phyloP scores from a whole-genome alignment of 2,888 invertebrate genomes.

The Danaus chrysippus region DNA sequence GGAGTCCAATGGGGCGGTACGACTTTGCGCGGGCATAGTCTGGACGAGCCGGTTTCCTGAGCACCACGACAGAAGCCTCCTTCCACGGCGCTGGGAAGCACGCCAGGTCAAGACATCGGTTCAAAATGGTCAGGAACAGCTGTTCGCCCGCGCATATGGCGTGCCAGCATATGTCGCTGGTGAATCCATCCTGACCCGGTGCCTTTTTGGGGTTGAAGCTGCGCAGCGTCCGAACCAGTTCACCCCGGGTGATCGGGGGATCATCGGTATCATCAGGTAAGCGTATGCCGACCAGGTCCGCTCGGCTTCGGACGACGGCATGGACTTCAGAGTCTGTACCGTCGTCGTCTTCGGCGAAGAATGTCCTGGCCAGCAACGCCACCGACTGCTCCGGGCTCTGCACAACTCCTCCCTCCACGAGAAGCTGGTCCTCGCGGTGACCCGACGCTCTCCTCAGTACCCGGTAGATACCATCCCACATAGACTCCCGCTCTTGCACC shows the following conservation, averaged over 20 bases:
- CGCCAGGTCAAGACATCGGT: too few relatives aligned
- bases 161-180: neutral
- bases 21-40: neutral
- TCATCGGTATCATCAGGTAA: neutral
- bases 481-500: constrained; percentile 23
- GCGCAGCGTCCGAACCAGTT: neutral
- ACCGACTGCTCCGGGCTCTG: neutral
- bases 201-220: neutral
- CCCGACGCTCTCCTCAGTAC: constrained; percentile 15
- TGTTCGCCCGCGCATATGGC: neutral
- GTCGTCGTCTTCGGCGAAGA: too few relatives aligned
- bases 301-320: too few relatives aligned
- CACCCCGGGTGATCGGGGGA: neutral
- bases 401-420: neutral
- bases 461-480: constrained; percentile 30
- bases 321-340: neutral
- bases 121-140: neutral
- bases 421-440: neutral
- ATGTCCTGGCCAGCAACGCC: too few relatives aligned
- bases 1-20: constrained; percentile 2
- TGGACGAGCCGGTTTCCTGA: neutral
- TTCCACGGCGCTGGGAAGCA: neutral
- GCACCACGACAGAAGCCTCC: neutral
- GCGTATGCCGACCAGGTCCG: neutral
- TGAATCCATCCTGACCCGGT: neutral